Evolutionary conservation across 2,888 invertebrate species (phyloP), one percentile per base, ranked within the genome.

Genomic region (Brenthis daphne): DNA sequence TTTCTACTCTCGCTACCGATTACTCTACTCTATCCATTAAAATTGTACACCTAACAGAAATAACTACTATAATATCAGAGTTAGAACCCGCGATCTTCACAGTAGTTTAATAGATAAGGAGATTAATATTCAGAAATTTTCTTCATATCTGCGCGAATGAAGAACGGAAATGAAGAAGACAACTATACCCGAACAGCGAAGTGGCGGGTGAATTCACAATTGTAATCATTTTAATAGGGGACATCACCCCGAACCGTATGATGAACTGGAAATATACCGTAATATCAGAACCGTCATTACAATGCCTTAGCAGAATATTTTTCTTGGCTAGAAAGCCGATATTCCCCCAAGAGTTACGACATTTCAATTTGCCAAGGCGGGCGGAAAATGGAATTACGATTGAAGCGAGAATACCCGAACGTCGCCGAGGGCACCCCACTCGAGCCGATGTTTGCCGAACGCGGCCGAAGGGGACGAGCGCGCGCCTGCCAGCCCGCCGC

Each of bases 321-420:
- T 93, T 90, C 92, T 92, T 89, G 87, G 86, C 87, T 88, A 89
- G 90, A 92, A 92, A 92, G 91, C 90, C 92, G 92, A 92, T 91
- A 93, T 93, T 92, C 93, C 93, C 93, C 89, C 85, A 92, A 92
- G 93, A 93, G 91, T 92, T 92, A 93, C 93, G 92, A 92, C 93
- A 92, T 93, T 93, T 93, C 93, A 93, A 93, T 93, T 93, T 93
- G 93, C 93, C 90, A 93, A 92, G 92, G 93, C 93, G 92, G 91
- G 92, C 92, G 92, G 93, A 93, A 93, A 93, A 93, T 92, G 92
- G 92, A 92, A 93, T 93, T 92, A 92, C 92, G 92, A 92, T 93
- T 93, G 90, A 85, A 92, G 91, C 89, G 91, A 89, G 89, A 87
- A 83, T 81, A 79, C 82, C 85, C 81, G 85, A 88, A 81, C 76